Percentiles rank a stretch among this genome's conserved stretches.
These are phyloP conservation scores for Sinonovacula constricta DNA, from an alignment of 1,140 invertebrate species.

Conservation along the genomic window DNA sequence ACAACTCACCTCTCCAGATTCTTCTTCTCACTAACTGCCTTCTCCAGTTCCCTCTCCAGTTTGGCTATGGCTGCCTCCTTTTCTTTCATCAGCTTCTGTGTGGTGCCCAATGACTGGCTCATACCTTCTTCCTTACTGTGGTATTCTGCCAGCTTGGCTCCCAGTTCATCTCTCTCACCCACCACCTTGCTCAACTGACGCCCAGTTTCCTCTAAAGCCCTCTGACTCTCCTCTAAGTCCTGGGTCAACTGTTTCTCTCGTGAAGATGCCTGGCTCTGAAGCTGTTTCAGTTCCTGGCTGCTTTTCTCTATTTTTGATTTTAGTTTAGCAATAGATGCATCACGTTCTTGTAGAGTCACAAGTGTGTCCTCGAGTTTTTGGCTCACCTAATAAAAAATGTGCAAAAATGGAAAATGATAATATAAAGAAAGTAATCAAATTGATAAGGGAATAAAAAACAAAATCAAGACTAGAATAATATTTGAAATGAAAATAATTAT, in stretches of 20 bases:
- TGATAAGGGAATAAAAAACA: too few species aligned
- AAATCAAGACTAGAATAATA: too few species aligned
- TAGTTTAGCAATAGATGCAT: slow-evolving; percentile 27
- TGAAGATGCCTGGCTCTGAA: not conserved
- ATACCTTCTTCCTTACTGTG: slow-evolving; percentile 42
- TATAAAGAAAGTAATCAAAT: too few species aligned
- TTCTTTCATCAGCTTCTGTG: slow-evolving; percentile 38
- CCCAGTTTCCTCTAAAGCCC: slow-evolving; percentile 20
- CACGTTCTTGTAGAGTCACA: slow-evolving; percentile 24
- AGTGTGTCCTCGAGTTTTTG: slow-evolving; percentile 43
- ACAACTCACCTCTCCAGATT: slow-evolving; percentile 30
- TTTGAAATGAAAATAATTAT: too few species aligned
- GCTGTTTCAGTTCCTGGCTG: slow-evolving; percentile 18
- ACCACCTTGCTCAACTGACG: slow-evolving; percentile 19
- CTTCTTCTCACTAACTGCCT: slow-evolving; percentile 28
- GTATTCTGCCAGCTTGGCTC: slow-evolving; percentile 24
- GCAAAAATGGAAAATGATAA: not conserved
- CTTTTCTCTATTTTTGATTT: slow-evolving; percentile 38
- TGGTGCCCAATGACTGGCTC: slow-evolving; percentile 28
- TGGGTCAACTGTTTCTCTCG: slow-evolving; percentile 32
- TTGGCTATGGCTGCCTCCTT: slow-evolving; percentile 26
- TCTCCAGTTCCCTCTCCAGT: slow-evolving; percentile 12
- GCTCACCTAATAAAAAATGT: slow-evolving; percentile 5
- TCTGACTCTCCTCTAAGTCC: slow-evolving; percentile 20
- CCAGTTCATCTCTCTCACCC: slow-evolving; percentile 28